Base-by-base conservation (phyloP, 2,113 vertebrate genomes). In the Heloderma charlesbogerti region DNA sequence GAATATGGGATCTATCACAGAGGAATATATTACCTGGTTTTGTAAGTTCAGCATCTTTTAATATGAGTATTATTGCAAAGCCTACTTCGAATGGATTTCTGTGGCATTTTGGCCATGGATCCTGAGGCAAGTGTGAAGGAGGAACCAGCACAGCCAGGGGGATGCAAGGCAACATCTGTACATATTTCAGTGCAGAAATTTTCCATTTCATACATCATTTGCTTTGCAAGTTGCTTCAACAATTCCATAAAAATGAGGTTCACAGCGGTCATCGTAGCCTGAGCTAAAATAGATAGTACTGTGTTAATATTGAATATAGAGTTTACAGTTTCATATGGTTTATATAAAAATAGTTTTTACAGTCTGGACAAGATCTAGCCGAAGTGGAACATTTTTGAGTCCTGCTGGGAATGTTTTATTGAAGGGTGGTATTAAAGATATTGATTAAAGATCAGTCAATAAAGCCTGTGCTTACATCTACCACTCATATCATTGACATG, bases 121-220 rank as follows among this genome's bases (percentile, higher is more conserved):
- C 75, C 67, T 60, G 25, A 72, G 29, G 51, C 8, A 25, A 40
- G 20, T 0, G 0, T 0, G 0, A 34, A n/a, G 12, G 6, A 57
- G 0, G 60, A 10, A 89, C 31, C 66, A 90, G 31, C 71, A 43
- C 67, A 74, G 37, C 75, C 89, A 84, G 43, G 48, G 81, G 74
- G 31, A 15, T 9, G 60, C 48, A 82, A 81, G 81, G 77, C 34
- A 90, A 63, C 77, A 84, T 31, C 86, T 89, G 48, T 18, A 63
- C 27, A 31, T 18, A 29, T 69, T 87, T 78, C 88, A 75, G 6
- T 34, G 27, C n/a, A 43, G 83, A 13, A 51, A 60, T 88, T 90
- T 94, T 90, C 43, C 75, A 85, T 78, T 93, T 91, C 54, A 12
- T 45, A 81, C 86, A 75, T 90, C 0, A 48, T 87, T 92, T 72